A percentile compares a stretch with the other conserved stretches of the same genome.
phyloP scores from a whole-genome alignment of 2,113 vertebrate genomes.

The Pomatorhinus ruficollis region DNA sequence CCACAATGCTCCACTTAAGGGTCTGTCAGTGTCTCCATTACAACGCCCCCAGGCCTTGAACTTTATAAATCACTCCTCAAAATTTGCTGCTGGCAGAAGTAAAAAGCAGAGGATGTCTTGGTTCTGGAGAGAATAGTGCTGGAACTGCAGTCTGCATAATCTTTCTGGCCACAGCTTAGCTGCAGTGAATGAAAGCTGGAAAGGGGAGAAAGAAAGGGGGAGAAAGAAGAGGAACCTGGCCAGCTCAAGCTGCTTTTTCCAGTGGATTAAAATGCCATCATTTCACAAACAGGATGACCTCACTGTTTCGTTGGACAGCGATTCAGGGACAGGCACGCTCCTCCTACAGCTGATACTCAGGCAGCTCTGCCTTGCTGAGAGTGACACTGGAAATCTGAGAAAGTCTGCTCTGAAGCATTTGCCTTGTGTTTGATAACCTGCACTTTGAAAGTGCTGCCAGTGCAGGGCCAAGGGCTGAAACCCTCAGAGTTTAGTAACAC shows the following conservation, averaged over 20 bases:
- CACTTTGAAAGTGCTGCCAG: neutral
- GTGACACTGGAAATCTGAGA: neutral
- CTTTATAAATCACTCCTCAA: constrained; percentile 48
- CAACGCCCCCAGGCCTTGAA: neutral
- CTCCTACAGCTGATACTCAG: neutral
- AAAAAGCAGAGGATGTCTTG: neutral
- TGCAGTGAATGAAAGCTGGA: neutral
- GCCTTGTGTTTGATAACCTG: neutral
- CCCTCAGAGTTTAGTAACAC: neutral
- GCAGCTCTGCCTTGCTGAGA: neutral
- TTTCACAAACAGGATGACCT: constrained; percentile 43
- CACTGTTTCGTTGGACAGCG: neutral
- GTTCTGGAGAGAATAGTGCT: neutral
- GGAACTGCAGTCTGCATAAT: neutral
- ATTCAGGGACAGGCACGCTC: neutral
- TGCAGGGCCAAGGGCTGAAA: neutral
- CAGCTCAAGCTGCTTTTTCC: constrained; percentile 44
- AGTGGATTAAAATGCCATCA: constrained; percentile 34
- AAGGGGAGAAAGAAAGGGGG: neutral
- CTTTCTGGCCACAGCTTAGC: neutral
- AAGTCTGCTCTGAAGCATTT: neutral
- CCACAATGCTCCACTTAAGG: constrained; percentile 37
- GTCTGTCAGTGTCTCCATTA: constrained; percentile 20
- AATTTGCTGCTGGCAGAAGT: constrained; percentile 22
- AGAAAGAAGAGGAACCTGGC: constrained; percentile 3